Percentiles rank a stretch among this genome's conserved stretches.
These are phyloP conservation scores for Hartigia nigra DNA, from an alignment of 2,888 invertebrate species.

Conservation along the genomic window DNA sequence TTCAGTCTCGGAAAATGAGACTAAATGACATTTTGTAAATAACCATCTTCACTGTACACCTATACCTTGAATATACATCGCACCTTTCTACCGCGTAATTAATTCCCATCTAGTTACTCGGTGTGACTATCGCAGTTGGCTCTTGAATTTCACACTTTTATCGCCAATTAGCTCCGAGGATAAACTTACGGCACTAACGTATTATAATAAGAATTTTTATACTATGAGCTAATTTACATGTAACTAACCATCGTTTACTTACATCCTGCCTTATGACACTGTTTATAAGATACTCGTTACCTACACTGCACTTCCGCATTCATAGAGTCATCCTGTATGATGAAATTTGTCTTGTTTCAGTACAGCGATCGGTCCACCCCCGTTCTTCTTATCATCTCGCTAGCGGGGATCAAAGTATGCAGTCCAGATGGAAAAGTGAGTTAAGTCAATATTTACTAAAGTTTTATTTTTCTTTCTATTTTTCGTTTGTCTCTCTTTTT, in stretches of 20 bases:
- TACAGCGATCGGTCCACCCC: slow-evolving; percentile 75
- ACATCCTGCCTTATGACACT: not conserved
- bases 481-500: not conserved
- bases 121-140: not conserved
- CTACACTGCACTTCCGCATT: not conserved
- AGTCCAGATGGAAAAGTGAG: slow-evolving; percentile 84
- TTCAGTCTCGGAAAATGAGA: not conserved
- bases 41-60: not conserved
- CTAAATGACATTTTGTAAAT: not conserved
- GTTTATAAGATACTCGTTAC: not conserved
- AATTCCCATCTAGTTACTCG: not conserved
- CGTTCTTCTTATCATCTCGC: slow-evolving; percentile 79
- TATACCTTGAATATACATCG: not conserved
- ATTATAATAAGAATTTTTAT: not conserved
- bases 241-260: not conserved
- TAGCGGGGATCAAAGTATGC: slow-evolving; percentile 86
- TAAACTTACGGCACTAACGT: not conserved
- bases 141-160: not conserved
- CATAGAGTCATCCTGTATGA: not conserved
- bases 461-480: slow-evolving; percentile 1
- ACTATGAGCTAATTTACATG: not conserved
- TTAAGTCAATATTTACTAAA: slow-evolving; percentile 19
- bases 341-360: slow-evolving; percentile 67
- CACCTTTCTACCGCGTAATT: not conserved
- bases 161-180: not conserved